Evolutionary conservation across 1,140 invertebrate species (phyloP).

Genomic region (Melipona quadrifasciata): DNA sequence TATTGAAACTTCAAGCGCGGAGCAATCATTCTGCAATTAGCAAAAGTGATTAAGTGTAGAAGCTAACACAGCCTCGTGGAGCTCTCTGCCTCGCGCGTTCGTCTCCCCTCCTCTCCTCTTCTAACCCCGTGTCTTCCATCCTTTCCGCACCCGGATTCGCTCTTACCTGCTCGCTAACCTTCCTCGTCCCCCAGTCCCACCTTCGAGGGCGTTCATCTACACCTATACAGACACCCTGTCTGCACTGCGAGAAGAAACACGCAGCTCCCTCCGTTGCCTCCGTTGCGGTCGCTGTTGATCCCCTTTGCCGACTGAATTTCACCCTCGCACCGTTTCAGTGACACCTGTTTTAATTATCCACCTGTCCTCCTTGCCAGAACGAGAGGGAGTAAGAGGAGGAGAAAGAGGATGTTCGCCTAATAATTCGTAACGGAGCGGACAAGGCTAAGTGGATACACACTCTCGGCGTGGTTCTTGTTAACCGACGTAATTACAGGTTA

Average conservation of each 20-base stretch:
- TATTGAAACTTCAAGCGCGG: constrained; percentile 76
- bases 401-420: constrained; percentile 21
- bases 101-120: background rate
- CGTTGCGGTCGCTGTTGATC: constrained; percentile 12
- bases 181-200: too few species aligned
- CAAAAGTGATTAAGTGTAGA: constrained; percentile 76
- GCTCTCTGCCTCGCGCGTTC: background rate
- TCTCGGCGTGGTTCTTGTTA: constrained; percentile 22
- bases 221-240: background rate
- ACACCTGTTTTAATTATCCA: constrained; percentile 72
- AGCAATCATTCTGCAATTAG: constrained; percentile 78
- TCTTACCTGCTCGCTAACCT: background rate
- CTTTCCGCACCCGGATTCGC: background rate
- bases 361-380: constrained; percentile 42
- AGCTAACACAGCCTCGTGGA: constrained; percentile 51
- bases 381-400: background rate
- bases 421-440: constrained; percentile 52
- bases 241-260: background rate
- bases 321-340: constrained; percentile 11
- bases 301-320: constrained; percentile 7
- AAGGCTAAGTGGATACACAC: constrained; percentile 26
- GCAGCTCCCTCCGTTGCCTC: background rate
- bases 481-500: constrained; percentile 58
- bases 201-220: background rate
- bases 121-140: background rate